Evolutionary conservation across 2,888 invertebrate species (phyloP), one percentile per base, ranked within the genome.

Genomic region (Teleiodes luculella): DNA sequence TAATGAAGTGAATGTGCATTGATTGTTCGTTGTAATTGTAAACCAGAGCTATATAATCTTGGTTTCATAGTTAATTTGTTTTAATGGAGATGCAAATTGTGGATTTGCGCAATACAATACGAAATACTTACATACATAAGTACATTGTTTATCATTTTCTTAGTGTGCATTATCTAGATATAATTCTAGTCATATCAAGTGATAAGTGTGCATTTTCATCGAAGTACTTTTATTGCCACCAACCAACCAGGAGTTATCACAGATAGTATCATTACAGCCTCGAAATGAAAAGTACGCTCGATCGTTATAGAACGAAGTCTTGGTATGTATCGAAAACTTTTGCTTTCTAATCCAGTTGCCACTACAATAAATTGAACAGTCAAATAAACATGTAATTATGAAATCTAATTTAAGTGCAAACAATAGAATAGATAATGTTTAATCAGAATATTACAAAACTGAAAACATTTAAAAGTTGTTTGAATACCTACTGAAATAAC

Each of bases 251-350:
- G 62, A 8, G 11, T 11, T 11, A 35, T n/a, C n/a, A 35, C 35
- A 35, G 70, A 72, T 72, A 68, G 63, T 74, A 77, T 77, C 72
- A 78, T 76, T 76, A 77, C 64, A 70, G 61, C 67, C 66, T 68
- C 66, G 73, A 78, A 80, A 79, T 67, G 74, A 80, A 82, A 80
- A 80, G 76, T 78, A 75, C 76, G 72, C 72, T 75, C 66, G 59
- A 60, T 67, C 65, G 68, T 72, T 72, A 68, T 70, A 14, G 16
- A 18, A 10, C 37, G 8, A 16, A 37, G n/a, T 37, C 14, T 37
- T 68, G 67, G 68, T 65, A 57, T 60, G 45, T 76, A 68, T 66
- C 64, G 65, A 54, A 55, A 66, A 67, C 76, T 76, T 67, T 79
- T 76, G 74, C 80, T 82, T 83, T 83, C 79, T 71, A 76, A 74